Evolutionary conservation across 64 coral and sea anemone species (phyloP), one percentile per base, ranked within the genome.

Genomic region (Pocillopora verrucosa): DNA sequence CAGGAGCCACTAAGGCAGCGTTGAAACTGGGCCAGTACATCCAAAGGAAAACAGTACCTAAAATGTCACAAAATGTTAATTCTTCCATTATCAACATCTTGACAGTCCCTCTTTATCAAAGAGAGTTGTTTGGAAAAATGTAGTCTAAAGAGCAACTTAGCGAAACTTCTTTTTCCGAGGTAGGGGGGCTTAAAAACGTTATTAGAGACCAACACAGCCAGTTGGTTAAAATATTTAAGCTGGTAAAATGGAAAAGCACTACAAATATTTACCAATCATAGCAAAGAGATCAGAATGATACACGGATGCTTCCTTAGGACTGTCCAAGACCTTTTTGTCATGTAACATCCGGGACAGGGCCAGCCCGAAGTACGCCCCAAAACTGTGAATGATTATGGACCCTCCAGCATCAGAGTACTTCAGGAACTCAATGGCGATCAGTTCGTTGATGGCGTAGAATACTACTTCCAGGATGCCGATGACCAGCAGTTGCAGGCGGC

Each of bases 11-110:
- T 11, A 98, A 62, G 74, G 88, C 89, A 13, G 87, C 89, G 57
- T 98, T 98, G 73, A 98, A 98, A 84, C 96, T 98, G 36, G 96
- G 92, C 96, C 96, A 98, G 87, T 92, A 98, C 87, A 98, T 74
- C 96, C 96, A 98, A 45, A 98, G 79, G 87, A 98, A 98, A 65
- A 98, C 75, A 37, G 96, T 94, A 58, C 96, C 96, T 96, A 26
- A 19, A 9, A 65, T 20, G 2, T 61, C 57, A 68, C 19, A 34
- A 51, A 26, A 6, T 4, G 13, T 63, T 63, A 63, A 16, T 67
- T 67, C 22, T 67, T 16, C 22, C 16, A 67, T 65, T 65, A 51
- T 7, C 41, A 51, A 51, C 3, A 51, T 51, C 41, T 51, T 51
- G 1, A 51, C 41, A 51, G 41, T 51, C 41, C 41, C 41, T 51